These are phyloP conservation scores for Seison nebaliae DNA, from an alignment of 1,140 invertebrate genomes.

Conservation along the genomic window DNA sequence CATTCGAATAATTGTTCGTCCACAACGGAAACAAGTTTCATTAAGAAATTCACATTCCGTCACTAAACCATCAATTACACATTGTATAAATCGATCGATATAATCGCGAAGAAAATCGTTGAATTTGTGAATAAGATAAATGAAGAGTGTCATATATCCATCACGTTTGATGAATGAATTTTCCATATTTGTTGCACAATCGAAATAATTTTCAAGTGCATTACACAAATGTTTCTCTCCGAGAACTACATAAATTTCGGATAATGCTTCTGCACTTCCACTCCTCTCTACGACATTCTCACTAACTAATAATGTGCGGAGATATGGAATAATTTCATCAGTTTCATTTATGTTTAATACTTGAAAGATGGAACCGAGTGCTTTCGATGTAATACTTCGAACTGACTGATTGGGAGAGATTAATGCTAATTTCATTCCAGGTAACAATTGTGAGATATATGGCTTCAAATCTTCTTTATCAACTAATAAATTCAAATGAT, in stretches of 20 bases:
- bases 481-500: conserved; percentile 94
- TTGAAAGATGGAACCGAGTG: conserved; percentile 68
- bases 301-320: conserved; percentile 89
- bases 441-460: conserved; percentile 80
- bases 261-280: conserved; percentile 79
- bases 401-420: conserved; percentile 91
- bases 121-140: conserved; percentile 90
- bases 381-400: conserved; percentile 61
- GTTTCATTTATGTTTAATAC: conserved; percentile 85
- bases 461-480: conserved; percentile 91
- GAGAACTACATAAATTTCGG: conserved; percentile 64
- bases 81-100: conserved; percentile 84
- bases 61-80: conserved; percentile 78
- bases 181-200: conserved; percentile 56
- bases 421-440: conserved; percentile 74
- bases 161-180: conserved; percentile 90
- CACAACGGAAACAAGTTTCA: conserved; percentile 77
- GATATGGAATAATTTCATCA: conserved; percentile 58
- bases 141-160: conserved; percentile 99
- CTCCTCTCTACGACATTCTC: conserved; percentile 75
- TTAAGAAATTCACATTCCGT: conserved; percentile 97
- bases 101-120: conserved; percentile 75
- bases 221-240: conserved; percentile 77
- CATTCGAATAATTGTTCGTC: conserved; percentile 76
- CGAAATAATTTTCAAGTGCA: conserved; percentile 90